These are phyloP conservation scores for Gryllus longicercus DNA, from an alignment of 2,888 invertebrate genomes.

Conservation along the genomic window DNA sequence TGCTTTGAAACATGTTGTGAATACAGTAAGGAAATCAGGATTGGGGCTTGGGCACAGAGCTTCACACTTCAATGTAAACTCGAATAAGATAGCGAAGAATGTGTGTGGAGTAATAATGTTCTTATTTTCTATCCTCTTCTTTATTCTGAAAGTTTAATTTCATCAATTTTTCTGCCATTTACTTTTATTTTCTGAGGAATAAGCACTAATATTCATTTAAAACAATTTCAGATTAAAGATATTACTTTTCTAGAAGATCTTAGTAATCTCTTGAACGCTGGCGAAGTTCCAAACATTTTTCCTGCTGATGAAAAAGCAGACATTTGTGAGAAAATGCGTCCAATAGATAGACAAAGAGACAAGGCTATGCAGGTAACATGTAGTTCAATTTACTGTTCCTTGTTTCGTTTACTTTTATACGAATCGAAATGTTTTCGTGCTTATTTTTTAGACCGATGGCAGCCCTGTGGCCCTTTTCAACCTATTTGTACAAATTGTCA, in stretches of 20 bases:
- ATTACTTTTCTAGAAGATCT: slow-evolving; percentile 91
- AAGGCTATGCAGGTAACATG: slow-evolving; percentile 62
- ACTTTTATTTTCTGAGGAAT: too few species aligned
- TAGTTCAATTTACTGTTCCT: background rate
- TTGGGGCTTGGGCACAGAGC: too few species aligned
- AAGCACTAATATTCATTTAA: too few species aligned
- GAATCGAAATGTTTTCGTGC: background rate
- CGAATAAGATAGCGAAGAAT: too few species aligned
- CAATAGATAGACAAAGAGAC: slow-evolving; percentile 80
- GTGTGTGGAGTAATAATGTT: too few species aligned
- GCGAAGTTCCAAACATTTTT: slow-evolving; percentile 91
- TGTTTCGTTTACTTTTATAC: background rate
- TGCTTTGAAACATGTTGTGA: too few species aligned
- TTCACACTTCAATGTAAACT: too few species aligned
- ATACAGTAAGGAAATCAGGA: too few species aligned
- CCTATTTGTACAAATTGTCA: slow-evolving; percentile 78
- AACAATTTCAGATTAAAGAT: slow-evolving; percentile 69
- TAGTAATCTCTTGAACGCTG: slow-evolving; percentile 86
- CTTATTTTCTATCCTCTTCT: too few species aligned
- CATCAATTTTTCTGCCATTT: too few species aligned
- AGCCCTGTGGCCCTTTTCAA: slow-evolving; percentile 86
- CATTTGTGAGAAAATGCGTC: slow-evolving; percentile 87
- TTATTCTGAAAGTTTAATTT: too few species aligned
- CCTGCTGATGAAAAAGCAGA: slow-evolving; percentile 81
- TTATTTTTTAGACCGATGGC: slow-evolving; percentile 70